Conservation (phyloP, 2,797 vertebrate genomes). For the Mormyrus proboscirostris region DNA sequence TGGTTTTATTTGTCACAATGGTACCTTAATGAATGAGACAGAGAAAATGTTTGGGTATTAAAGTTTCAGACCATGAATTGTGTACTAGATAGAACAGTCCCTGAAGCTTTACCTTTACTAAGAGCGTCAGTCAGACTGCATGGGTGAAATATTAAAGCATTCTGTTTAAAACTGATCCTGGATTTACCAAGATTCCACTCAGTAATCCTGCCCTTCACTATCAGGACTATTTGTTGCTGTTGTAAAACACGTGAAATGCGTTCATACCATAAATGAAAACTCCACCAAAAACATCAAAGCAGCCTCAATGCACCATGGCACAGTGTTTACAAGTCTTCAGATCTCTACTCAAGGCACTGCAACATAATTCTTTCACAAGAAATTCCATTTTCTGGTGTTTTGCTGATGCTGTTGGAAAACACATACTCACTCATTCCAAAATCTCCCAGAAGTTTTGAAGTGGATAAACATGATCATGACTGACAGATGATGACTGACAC, state of each 20-base stretch:
- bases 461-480: neutral
- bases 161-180: neutral
- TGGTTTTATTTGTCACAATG: neutral
- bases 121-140: neutral
- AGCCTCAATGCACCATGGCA: neutral
- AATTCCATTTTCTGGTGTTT: neutral
- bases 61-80: neutral
- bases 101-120: neutral
- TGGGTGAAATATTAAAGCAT: conserved; percentile 3
- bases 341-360: neutral
- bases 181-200: neutral
- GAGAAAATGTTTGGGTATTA: neutral
- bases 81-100: neutral
- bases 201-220: neutral
- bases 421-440: neutral
- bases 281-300: neutral
- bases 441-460: neutral
- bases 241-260: neutral
- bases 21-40: neutral
- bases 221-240: neutral
- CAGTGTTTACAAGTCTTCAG: neutral
- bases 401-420: neutral
- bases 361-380: neutral
- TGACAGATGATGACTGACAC: neutral
- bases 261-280: neutral